phyloP scores from a whole-genome alignment of 2,888 invertebrate genomes.

The Villa cingulata region DNA sequence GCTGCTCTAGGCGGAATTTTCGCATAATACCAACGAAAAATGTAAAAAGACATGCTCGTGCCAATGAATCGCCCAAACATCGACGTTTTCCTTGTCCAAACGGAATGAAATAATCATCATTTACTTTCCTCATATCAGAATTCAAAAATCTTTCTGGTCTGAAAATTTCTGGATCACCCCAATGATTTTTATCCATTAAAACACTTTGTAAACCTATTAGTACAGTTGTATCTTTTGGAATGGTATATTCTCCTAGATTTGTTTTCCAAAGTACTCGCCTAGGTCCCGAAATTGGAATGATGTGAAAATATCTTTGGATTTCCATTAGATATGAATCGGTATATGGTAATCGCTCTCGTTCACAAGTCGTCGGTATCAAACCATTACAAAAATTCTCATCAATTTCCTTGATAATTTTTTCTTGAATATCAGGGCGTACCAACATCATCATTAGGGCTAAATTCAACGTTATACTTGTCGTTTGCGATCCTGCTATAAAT shows the following conservation, averaged over 20 bases:
- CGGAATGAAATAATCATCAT: conserved; percentile 31
- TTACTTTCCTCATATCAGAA: conserved; percentile 20
- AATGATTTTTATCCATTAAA: conserved; percentile 42
- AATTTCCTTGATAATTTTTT: conserved; percentile 42
- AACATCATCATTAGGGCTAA: conserved; percentile 47
- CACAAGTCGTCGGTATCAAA: conserved; percentile 22
- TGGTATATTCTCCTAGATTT: conserved; percentile 39
- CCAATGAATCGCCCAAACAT: conserved; percentile 51
- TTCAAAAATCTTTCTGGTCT: conserved; percentile 50
- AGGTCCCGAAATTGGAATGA: conserved; percentile 43
- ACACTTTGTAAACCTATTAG: conserved; percentile 42
- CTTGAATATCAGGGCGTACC: conserved; percentile 44
- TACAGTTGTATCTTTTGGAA: conserved; percentile 42
- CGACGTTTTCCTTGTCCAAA: conserved; percentile 44
- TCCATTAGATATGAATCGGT: conserved; percentile 44
- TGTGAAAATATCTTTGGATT: conserved; percentile 42
- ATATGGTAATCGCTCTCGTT: conserved; percentile 38
- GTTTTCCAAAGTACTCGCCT: conserved; percentile 42
- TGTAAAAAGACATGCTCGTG: conserved; percentile 46
- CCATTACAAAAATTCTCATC: conserved; percentile 26
- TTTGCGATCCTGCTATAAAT: conserved; percentile 52
- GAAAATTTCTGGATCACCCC: conserved; percentile 48
- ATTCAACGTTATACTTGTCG: conserved; percentile 48
- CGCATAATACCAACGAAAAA: conserved; percentile 47
- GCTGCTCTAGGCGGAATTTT: conserved; percentile 38